phyloP scores from a whole-genome alignment of 2,113 vertebrate species.

The Sphyrna mokarran region DNA sequence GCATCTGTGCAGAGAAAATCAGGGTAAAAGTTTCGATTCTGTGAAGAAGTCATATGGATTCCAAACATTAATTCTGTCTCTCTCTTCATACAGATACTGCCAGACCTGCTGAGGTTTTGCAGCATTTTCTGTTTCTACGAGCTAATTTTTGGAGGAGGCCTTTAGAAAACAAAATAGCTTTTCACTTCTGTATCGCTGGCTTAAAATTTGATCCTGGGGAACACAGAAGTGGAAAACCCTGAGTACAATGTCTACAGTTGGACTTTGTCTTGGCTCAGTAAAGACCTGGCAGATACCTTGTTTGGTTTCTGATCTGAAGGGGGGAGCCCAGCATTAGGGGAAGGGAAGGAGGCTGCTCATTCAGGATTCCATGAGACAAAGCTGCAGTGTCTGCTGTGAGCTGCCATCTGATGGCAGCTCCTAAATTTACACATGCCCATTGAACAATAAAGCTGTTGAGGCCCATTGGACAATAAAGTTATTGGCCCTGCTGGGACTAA shows the following conservation, averaged over 20 bases:
- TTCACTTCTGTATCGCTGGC: background rate
- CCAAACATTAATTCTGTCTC: too few species aligned
- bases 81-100: too few species aligned
- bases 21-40: too few species aligned
- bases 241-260: background rate
- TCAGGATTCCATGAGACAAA: background rate
- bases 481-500: background rate
- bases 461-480: background rate
- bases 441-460: too few species aligned
- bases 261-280: background rate
- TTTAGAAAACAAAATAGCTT: background rate
- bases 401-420: background rate
- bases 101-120: too few species aligned
- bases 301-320: background rate
- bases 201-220: background rate
- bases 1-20: too few species aligned
- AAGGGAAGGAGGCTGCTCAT: background rate
- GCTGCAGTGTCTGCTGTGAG: background rate
- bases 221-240: background rate
- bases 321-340: background rate
- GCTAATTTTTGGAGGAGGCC: background rate
- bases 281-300: background rate
- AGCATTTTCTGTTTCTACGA: background rate
- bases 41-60: too few species aligned
- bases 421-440: slow-evolving; percentile 8